These are phyloP conservation scores for Rhimphoctona megacephalus DNA, from an alignment of 2,888 invertebrate species.

Conservation along the genomic window DNA sequence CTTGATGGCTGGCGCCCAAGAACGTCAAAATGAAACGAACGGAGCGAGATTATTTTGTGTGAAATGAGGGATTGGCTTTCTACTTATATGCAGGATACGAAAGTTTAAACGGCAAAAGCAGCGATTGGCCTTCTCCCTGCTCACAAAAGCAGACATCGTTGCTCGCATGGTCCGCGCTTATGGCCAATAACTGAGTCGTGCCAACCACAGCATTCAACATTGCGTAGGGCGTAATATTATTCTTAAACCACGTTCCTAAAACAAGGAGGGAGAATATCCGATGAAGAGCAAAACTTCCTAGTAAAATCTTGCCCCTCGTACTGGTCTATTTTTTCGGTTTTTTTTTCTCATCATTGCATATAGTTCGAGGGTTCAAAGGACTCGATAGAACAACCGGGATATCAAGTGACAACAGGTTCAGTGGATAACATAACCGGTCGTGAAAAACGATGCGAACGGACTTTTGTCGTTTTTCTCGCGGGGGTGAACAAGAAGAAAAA, in stretches of 20 bases:
- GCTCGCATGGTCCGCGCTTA: slow-evolving; percentile 1
- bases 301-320: slow-evolving; percentile 21
- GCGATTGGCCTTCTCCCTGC: not conserved
- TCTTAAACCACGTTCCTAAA: slow-evolving; percentile 8
- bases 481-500: slow-evolving; percentile 1
- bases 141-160: slow-evolving; percentile 6
- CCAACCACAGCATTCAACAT: slow-evolving; percentile 12
- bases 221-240: slow-evolving; percentile 12
- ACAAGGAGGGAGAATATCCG: slow-evolving; percentile 18
- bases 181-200: slow-evolving; percentile 8
- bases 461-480: slow-evolving; percentile 42
- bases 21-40: too few species aligned
- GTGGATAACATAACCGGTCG: slow-evolving; percentile 62
- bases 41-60: too few species aligned
- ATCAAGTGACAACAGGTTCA: slow-evolving; percentile 79
- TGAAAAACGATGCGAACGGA: slow-evolving; percentile 42
- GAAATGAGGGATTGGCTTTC: slow-evolving; percentile 39
- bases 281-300: slow-evolving; percentile 15
- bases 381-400: slow-evolving; percentile 60
- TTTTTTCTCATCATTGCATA: not conserved
- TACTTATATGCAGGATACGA: not conserved
- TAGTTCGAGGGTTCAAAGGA: slow-evolving; percentile 39
- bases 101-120: not conserved
- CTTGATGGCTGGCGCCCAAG: too few species aligned
- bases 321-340: slow-evolving; percentile 3